These are phyloP conservation scores for Dunckerocampus dactyliophorus DNA, from an alignment of 2,113 vertebrate species.

Conservation along the genomic window DNA sequence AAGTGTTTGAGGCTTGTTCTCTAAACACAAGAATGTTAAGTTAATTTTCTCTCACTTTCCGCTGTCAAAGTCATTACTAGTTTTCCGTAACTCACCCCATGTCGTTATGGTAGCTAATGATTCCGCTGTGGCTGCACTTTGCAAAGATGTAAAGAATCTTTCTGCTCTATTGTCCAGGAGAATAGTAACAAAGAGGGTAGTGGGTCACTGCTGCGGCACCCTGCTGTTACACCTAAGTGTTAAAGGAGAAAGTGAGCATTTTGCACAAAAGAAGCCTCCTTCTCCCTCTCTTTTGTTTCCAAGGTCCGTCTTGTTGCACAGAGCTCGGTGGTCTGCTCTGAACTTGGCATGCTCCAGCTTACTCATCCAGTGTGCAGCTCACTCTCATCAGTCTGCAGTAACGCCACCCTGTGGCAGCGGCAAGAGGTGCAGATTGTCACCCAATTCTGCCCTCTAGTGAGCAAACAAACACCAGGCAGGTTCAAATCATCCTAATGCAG, in stretches of 20 bases:
- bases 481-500: no score
- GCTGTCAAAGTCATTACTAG: background rate
- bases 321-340: background rate
- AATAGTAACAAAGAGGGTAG: slow-evolving; percentile 5
- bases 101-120: slow-evolving; percentile 39
- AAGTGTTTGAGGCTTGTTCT: slow-evolving; percentile 53
- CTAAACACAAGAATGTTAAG: slow-evolving; percentile 33
- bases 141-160: slow-evolving; percentile 37
- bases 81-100: slow-evolving; percentile 65
- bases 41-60: background rate
- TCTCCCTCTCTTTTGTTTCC: background rate
- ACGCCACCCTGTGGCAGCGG: slow-evolving; percentile 48
- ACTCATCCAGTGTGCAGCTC: slow-evolving; percentile 11
- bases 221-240: slow-evolving; percentile 22
- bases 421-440: background rate
- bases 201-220: slow-evolving; percentile 17
- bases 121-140: slow-evolving; percentile 18
- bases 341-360: slow-evolving; percentile 2
- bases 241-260: slow-evolving; percentile 28
- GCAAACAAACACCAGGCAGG: background rate
- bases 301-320: background rate
- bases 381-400: slow-evolving; percentile 7
- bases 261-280: background rate
- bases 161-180: slow-evolving; percentile 28
- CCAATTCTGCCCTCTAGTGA: background rate